A percentile compares a stretch with the other conserved stretches of the same genome.
These are phyloP conservation scores for Rhagonycha lutea DNA, from an alignment of 2,888 invertebrate genomes.

Conservation along the genomic window DNA sequence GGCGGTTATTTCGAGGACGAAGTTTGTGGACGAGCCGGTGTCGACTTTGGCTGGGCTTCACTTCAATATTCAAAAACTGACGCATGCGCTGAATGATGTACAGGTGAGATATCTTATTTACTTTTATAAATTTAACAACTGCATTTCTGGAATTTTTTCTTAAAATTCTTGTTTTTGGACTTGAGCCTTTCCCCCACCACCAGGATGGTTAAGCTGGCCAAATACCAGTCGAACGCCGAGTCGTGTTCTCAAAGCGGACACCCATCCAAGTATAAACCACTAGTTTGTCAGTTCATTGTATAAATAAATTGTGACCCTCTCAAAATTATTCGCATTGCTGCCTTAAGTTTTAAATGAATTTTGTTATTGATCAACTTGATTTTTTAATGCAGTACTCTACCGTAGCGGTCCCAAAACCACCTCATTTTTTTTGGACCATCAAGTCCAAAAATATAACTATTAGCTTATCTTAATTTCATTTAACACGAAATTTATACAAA, in stretches of 20 bases:
- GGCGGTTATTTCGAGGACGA: slow-evolving; percentile 73
- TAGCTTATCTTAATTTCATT: not conserved
- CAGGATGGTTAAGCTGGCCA: no score
- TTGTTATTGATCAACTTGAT: no score
- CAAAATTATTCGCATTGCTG: not conserved
- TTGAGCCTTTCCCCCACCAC: no score
- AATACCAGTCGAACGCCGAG: no score
- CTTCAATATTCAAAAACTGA: slow-evolving; percentile 81
- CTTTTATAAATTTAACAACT: not conserved
- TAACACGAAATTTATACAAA: not conserved
- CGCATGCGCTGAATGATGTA: slow-evolving; percentile 73
- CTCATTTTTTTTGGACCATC: not conserved
- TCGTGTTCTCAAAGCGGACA: no score
- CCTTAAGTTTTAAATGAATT: no score
- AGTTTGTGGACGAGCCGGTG: slow-evolving; percentile 79
- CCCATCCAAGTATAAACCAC: no score
- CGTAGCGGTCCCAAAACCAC: not conserved
- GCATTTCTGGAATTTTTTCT: no score
- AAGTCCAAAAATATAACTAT: not conserved
- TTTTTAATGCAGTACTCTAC: no score
- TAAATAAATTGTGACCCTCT: not conserved
- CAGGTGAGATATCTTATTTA: slow-evolving; percentile 62
- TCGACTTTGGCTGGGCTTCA: slow-evolving; percentile 80
- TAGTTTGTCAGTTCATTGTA: not conserved
- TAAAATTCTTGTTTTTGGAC: no score